Evolutionary conservation across 1,140 invertebrate species (phyloP), one percentile per base, ranked within the genome.

Genomic region (Homarus americanus): DNA sequence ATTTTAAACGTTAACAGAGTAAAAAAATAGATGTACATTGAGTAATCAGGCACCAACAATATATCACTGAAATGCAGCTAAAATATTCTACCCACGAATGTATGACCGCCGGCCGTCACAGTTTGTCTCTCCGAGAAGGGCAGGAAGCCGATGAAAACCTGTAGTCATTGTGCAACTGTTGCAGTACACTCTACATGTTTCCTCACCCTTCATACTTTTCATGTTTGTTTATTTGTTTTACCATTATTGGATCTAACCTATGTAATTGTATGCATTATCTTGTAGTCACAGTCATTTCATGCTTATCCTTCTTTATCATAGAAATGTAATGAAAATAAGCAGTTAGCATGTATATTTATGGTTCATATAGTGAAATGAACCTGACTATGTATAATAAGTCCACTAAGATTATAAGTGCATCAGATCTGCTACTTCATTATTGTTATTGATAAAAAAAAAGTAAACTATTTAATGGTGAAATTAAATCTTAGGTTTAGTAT

Each of bases 181-280:
- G 32, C 36, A 53, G 72, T 38, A 82, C 78, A 82, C 34, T 78
- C 53, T 86, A 86, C 87, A 89, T 82, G 87, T 89, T 82, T 82
- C 87, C 87, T 89, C 87, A 89, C 79, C 87, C 87, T 83, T 73
- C 87, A 89, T 82, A 75, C 69, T 89, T 63, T 89, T 82, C 79
- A 83, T 75, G 40, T 82, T 58, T 41, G 36, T 79, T 28, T 58
- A 58, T 41, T 75, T 40, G 58, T 36, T 76, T 28, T 76, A 69
- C 53, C 44, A 72, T 73, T 87, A 73, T 63, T 79, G 28, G 73
- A 58, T 78, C 75, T 78, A 75, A 79, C 73, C 85, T 63, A 34
- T 87, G 75, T 87, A 49, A 87, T n/a, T 73, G 85, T 86, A 76
- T 44, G 84, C 69, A 86, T 73, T 38, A 76, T 86, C 44, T 86